Conservation (phyloP, 2,888 invertebrate genomes). For the Scelioninae gen. 2 region DNA sequence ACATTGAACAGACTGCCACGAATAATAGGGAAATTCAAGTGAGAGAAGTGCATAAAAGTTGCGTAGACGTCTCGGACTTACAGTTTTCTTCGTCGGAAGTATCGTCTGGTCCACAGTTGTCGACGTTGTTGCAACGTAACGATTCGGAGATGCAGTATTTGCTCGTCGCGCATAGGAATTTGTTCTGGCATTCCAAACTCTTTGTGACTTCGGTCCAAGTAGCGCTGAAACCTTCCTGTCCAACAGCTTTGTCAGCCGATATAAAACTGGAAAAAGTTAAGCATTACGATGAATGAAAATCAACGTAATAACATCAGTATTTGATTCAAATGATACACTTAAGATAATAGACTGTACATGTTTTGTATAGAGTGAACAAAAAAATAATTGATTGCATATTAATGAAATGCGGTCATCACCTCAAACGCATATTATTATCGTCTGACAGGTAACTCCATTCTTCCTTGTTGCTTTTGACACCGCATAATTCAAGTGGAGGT, state of each 20-base stretch:
- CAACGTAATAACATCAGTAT: too few relatives aligned
- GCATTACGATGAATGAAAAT: too few relatives aligned
- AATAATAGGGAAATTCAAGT: slow-evolving; percentile 55
- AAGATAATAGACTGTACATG: too few relatives aligned
- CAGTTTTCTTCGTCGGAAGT: slow-evolving; percentile 87
- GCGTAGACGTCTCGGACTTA: slow-evolving; percentile 77
- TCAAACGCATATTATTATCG: slow-evolving; percentile 90
- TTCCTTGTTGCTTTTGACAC: slow-evolving; percentile 85
- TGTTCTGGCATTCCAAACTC: slow-evolving; percentile 78
- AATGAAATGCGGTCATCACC: too few relatives aligned
- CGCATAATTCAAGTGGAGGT: slow-evolving; percentile 92
- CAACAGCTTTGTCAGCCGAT: slow-evolving; percentile 95
- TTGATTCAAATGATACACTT: too few relatives aligned
- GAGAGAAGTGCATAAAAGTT: slow-evolving; percentile 43
- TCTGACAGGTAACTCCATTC: slow-evolving; percentile 92
- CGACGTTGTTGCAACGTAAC: slow-evolving; percentile 85
- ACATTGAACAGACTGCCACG: slow-evolving; percentile 66
- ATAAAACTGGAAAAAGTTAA: slow-evolving; percentile 87
- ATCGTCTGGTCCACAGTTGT: slow-evolving; percentile 90
- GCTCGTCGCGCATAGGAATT: slow-evolving; percentile 83
- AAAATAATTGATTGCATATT: too few relatives aligned
- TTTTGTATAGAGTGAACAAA: too few relatives aligned
- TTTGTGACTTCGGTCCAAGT: slow-evolving; percentile 94
- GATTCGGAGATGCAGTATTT: slow-evolving; percentile 88
- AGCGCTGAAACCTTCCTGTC: slow-evolving; percentile 94